These are phyloP conservation scores for Eristalis intricaria DNA, from an alignment of 2,888 invertebrate genomes.

Conservation along the genomic window DNA sequence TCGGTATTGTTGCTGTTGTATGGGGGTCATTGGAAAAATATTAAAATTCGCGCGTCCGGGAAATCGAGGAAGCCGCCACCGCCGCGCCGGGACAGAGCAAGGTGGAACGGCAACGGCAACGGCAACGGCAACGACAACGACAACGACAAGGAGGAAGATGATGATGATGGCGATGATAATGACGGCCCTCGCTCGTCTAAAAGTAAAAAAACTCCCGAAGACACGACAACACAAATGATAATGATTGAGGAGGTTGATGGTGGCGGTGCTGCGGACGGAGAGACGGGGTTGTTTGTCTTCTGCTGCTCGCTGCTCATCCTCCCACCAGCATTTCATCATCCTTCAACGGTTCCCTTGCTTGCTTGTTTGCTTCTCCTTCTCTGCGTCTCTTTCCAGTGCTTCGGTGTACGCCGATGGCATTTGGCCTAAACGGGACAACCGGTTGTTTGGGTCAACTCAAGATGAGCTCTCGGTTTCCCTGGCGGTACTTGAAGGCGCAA, in stretches of 20 bases:
- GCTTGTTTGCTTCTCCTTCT: conserved; percentile 18
- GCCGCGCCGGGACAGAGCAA: conserved; percentile 32
- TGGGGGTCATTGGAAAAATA: conserved; percentile 72
- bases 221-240: conserved; percentile 68
- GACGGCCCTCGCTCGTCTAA: conserved; percentile 59
- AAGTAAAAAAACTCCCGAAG: conserved; percentile 53
- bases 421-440: conserved; percentile 70
- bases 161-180: conserved; percentile 12
- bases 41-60: conserved; percentile 64
- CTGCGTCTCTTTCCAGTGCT: conserved; percentile 18
- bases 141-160: not conserved
- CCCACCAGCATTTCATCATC: not conserved
- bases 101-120: conserved; percentile 40
- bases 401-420: conserved; percentile 56
- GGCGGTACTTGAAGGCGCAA: conserved; percentile 1
- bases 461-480: conserved; percentile 39
- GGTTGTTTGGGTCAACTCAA: conserved; percentile 68
- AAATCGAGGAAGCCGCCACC: conserved; percentile 50
- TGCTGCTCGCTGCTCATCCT: conserved; percentile 19
- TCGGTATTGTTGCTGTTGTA: conserved; percentile 61
- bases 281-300: not conserved
- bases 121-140: too few species aligned
- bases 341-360: conserved; percentile 18
- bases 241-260: conserved; percentile 37
- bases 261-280: not conserved